These are phyloP conservation scores for Auanema sp. DNA, from an alignment of 2,888 invertebrate species.

Conservation along the genomic window DNA sequence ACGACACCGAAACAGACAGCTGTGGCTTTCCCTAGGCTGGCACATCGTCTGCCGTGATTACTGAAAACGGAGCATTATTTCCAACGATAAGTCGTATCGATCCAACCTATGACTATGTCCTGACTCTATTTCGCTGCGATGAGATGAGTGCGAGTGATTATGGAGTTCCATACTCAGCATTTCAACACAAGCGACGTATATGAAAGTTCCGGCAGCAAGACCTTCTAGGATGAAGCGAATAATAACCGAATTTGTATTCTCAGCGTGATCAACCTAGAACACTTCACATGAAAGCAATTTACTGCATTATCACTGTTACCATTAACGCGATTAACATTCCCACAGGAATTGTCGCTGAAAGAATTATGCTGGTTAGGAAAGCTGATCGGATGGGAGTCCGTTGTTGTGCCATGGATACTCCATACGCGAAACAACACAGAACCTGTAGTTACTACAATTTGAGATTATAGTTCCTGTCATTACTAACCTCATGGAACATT, in stretches of 20 bases:
- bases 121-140: constrained; percentile 3
- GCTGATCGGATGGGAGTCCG: constrained; percentile 40
- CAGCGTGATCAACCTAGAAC: constrained; percentile 45
- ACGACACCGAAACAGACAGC: constrained; percentile 20
- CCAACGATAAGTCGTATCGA: neutral
- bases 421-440: constrained; percentile 57
- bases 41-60: neutral
- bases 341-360: constrained; percentile 52
- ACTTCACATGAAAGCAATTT: neutral
- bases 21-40: constrained; percentile 11
- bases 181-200: constrained; percentile 60
- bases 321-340: constrained; percentile 51
- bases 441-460: constrained; percentile 23
- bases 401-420: constrained; percentile 56
- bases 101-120: neutral
- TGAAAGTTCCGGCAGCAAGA: constrained; percentile 59
- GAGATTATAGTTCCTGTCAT: neutral
- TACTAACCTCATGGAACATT: constrained; percentile 50
- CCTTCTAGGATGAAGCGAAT: constrained; percentile 56
- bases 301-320: constrained; percentile 25
- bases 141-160: constrained; percentile 9
- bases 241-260: constrained; percentile 36
- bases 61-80: neutral
- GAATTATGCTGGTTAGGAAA: constrained; percentile 38
- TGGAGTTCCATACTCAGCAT: constrained; percentile 52